Conservation (phyloP, 2,113 vertebrate genomes). For the Brachirus orientalis region DNA sequence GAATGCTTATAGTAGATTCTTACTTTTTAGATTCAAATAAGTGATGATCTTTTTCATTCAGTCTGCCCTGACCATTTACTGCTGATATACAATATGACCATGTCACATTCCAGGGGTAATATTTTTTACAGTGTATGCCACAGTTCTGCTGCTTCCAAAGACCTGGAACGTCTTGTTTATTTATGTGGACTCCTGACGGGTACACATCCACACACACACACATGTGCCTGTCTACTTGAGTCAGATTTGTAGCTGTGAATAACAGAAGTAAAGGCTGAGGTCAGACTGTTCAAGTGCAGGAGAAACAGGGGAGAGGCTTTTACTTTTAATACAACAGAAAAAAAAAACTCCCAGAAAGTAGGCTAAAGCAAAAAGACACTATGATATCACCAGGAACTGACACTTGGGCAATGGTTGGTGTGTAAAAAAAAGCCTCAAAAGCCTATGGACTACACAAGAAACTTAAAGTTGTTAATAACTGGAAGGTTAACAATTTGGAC, state of each 20-base stretch:
- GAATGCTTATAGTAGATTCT: too few relatives aligned
- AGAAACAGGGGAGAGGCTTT: slow-evolving; percentile 10
- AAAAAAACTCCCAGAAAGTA: slow-evolving; percentile 41
- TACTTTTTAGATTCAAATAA: too few relatives aligned
- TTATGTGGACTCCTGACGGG: slow-evolving; percentile 24
- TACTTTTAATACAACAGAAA: slow-evolving; percentile 52
- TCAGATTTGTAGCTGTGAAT: slow-evolving; percentile 70
- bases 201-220: slow-evolving; percentile 2
- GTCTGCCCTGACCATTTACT: too few relatives aligned
- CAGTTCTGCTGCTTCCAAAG: background rate
- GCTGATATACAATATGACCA: too few relatives aligned
- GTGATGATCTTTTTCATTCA: too few relatives aligned
- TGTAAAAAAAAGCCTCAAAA: too few relatives aligned
- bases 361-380: slow-evolving; percentile 33
- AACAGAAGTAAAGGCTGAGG: slow-evolving; percentile 66
- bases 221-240: slow-evolving; percentile 60
- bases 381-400: slow-evolving; percentile 8
- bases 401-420: too few relatives aligned
- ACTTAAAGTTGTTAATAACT: too few relatives aligned
- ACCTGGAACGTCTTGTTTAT: slow-evolving; percentile 19
- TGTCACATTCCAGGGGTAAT: too few relatives aligned
- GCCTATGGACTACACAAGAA: too few relatives aligned
- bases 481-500: too few relatives aligned
- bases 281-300: slow-evolving; percentile 66
- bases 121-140: slow-evolving; percentile 1